A percentile compares a stretch with the other conserved stretches of the same genome.
These are phyloP conservation scores for Anas flavirostris DNA, from an alignment of 2,797 vertebrate species.

Conservation along the genomic window DNA sequence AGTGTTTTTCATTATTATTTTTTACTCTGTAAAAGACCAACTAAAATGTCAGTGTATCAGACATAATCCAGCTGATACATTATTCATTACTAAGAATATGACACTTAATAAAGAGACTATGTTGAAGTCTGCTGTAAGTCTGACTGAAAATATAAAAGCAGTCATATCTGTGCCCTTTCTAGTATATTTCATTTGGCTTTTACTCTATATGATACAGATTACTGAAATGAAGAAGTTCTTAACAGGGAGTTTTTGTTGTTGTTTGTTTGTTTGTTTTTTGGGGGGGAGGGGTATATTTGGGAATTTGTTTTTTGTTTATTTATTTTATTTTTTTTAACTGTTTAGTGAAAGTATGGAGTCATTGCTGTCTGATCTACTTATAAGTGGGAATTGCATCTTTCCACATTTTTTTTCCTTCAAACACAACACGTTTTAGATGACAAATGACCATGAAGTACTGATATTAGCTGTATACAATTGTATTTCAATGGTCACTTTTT, in stretches of 20 bases:
- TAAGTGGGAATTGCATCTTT: neutral
- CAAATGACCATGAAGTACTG: neutral
- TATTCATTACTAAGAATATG: neutral
- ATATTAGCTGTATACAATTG: neutral
- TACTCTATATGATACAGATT: neutral
- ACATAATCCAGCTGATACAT: neutral
- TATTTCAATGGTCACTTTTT: neutral
- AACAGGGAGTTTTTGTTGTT: neutral
- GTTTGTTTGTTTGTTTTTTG: too few species aligned
- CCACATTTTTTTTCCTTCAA: neutral
- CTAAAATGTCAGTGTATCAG: neutral
- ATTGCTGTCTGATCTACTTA: neutral
- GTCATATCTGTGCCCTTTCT: neutral
- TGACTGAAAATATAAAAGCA: neutral
- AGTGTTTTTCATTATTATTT: neutral
- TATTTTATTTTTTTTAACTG: neutral
- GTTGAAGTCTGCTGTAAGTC: neutral
- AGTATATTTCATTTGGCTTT: neutral
- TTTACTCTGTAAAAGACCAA: neutral
- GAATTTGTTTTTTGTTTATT: too few species aligned
- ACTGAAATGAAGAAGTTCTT: neutral
- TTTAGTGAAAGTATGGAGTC: neutral
- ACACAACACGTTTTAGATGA: neutral
- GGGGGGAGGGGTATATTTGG: too few species aligned
- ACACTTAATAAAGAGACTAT: neutral